Percentiles rank a stretch among this genome's conserved stretches.
These are phyloP conservation scores for Gobionotothen gibberifrons DNA, from an alignment of 2,797 vertebrate species.

Conservation along the genomic window DNA sequence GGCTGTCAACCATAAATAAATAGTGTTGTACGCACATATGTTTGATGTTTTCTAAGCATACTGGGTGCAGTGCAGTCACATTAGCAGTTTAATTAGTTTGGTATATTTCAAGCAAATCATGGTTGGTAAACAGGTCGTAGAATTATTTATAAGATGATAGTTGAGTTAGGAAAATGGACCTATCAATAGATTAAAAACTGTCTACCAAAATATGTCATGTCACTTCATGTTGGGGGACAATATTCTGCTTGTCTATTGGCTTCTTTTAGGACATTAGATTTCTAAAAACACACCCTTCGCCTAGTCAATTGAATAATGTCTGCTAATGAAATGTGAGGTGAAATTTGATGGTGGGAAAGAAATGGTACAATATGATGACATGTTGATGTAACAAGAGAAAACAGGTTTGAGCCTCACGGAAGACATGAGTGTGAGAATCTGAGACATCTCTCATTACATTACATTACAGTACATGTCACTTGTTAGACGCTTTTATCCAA, in stretches of 20 bases:
- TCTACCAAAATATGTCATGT: conserved; percentile 6
- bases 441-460: neutral
- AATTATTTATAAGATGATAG: neutral
- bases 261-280: neutral
- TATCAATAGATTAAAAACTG: conserved; percentile 22
- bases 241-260: neutral
- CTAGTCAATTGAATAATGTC: neutral
- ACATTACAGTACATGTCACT: too few relatives aligned
- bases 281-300: conserved; percentile 1
- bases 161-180: neutral
- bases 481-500: too few relatives aligned
- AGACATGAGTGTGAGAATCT: neutral
- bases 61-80: neutral
- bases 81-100: neutral
- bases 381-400: neutral
- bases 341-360: neutral
- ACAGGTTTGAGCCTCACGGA: neutral
- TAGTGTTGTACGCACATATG: neutral
- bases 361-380: neutral
- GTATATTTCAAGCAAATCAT: neutral
- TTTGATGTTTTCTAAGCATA: neutral
- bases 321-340: neutral
- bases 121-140: neutral
- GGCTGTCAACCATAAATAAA: conserved; percentile 13
- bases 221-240: neutral